These are phyloP conservation scores for Sesamia nonagrioides DNA, from an alignment of 1,140 invertebrate species.

Conservation along the genomic window DNA sequence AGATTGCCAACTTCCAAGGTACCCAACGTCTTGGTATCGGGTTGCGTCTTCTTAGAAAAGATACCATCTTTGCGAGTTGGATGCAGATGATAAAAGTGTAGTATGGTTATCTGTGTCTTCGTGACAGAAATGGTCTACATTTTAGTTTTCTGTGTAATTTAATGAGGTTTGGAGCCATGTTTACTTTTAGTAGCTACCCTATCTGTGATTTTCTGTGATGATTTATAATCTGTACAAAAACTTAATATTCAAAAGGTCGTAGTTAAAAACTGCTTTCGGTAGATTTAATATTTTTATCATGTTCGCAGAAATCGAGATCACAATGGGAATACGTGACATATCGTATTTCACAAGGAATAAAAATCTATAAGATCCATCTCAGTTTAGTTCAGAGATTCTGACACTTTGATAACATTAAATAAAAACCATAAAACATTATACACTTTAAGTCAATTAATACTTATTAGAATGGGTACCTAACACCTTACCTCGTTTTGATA, in stretches of 20 bases:
- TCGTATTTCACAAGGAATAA: background rate
- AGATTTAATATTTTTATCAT: background rate
- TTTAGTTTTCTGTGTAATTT: background rate
- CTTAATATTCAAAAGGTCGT: no score
- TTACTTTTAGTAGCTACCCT: background rate
- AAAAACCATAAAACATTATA: background rate
- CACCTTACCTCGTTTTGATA: background rate
- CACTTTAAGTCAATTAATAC: conserved; percentile 12
- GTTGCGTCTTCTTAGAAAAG: conserved; percentile 28
- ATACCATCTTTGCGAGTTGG: conserved; percentile 6
- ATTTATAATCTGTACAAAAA: no score
- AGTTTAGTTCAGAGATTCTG: no score
- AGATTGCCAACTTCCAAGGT: conserved; percentile 32
- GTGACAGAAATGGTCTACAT: conserved; percentile 9
- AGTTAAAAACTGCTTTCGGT: no score
- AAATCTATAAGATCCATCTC: background rate
- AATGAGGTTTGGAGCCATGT: background rate
- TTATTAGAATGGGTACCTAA: background rate
- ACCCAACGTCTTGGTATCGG: conserved; percentile 39
- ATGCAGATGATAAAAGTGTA: conserved; percentile 21
- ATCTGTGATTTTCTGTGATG: background rate
- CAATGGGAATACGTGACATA: background rate
- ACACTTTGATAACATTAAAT: background rate
- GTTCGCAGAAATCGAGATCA: background rate
- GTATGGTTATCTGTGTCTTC: conserved; percentile 16